Evolutionary conservation across 2,113 vertebrate species (phyloP).

Genomic region (Xenopus borealis): DNA sequence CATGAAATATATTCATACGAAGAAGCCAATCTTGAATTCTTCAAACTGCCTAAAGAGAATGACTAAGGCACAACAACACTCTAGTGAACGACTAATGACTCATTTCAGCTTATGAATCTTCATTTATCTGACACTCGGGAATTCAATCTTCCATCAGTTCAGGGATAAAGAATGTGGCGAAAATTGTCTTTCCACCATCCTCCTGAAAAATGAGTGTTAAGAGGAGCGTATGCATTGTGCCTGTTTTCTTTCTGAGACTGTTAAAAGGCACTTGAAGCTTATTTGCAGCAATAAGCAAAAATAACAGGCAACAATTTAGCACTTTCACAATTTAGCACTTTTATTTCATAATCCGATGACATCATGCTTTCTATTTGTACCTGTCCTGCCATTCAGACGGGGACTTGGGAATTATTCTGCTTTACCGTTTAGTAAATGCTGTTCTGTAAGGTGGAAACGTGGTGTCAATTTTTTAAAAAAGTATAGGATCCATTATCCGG

Average conservation of each 20-base stretch:
- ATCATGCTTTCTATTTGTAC: too few relatives aligned
- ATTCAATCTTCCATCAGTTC: slow-evolving; percentile 23
- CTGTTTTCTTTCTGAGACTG: neutral
- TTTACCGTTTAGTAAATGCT: too few relatives aligned
- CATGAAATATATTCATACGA: slow-evolving; percentile 6
- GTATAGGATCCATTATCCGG: too few relatives aligned
- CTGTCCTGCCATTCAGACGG: too few relatives aligned
- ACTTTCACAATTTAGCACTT: too few relatives aligned
- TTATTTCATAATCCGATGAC: too few relatives aligned
- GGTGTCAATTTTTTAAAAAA: too few relatives aligned
- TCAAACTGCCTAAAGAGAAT: slow-evolving; percentile 26
- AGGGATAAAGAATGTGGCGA: slow-evolving; percentile 15
- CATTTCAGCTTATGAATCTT: slow-evolving; percentile 17
- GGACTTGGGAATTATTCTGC: too few relatives aligned
- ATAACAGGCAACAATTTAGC: too few relatives aligned
- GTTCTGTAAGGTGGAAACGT: too few relatives aligned
- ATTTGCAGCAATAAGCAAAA: neutral
- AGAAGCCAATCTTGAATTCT: slow-evolving; percentile 7
- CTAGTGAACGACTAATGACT: slow-evolving; percentile 21
- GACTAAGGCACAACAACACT: slow-evolving; percentile 24
- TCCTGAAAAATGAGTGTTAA: slow-evolving; percentile 17
- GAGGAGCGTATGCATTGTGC: neutral
- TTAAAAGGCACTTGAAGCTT: neutral
- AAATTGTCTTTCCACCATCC: slow-evolving; percentile 5
- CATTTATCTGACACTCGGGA: slow-evolving; percentile 9